phyloP scores from a whole-genome alignment of 2,797 vertebrate species.

The Schizopygopsis pylzovi region DNA sequence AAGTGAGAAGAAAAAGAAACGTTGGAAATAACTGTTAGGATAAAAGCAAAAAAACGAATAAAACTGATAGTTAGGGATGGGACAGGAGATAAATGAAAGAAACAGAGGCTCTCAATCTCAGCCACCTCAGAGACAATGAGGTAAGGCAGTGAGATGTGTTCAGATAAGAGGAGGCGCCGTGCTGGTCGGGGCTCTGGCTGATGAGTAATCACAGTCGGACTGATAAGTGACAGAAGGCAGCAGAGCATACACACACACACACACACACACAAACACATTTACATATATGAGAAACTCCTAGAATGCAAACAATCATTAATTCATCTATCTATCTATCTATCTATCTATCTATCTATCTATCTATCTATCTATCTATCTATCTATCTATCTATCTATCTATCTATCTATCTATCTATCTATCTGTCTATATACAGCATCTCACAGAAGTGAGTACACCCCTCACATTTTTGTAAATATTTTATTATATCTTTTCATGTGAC shows the following conservation, averaged over 20 bases:
- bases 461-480: too few relatives aligned
- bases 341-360: too few relatives aligned
- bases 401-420: too few relatives aligned
- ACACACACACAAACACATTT: conserved; percentile 28
- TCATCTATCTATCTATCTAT: background rate
- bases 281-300: background rate
- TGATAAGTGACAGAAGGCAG: conserved; percentile 72
- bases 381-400: background rate
- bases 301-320: background rate
- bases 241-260: conserved; percentile 51
- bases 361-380: background rate
- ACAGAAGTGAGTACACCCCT: too few relatives aligned
- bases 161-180: conserved; percentile 75
- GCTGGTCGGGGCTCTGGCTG: conserved; percentile 66
- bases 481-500: too few relatives aligned
- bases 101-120: conserved; percentile 32
- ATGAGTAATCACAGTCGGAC: conserved; percentile 70
- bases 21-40: background rate
- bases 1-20: background rate
- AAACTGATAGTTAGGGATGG: background rate
- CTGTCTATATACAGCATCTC: too few relatives aligned
- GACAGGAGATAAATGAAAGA: conserved; percentile 30
- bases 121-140: conserved; percentile 61
- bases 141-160: conserved; percentile 72
- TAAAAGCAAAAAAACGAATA: background rate